Conservation (phyloP, 2,888 invertebrate genomes). For the Masnerella sp. region DNA sequence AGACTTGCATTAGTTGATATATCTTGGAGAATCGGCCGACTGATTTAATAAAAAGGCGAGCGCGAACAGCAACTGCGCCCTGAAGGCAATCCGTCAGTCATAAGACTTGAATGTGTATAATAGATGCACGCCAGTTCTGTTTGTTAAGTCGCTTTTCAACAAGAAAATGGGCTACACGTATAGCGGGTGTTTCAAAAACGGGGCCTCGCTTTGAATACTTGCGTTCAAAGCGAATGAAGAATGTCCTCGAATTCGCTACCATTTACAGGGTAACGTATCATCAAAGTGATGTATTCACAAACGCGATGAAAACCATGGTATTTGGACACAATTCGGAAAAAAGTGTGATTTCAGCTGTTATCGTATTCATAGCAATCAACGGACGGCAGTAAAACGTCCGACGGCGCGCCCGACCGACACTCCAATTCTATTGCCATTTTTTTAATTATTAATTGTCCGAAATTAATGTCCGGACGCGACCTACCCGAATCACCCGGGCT, state of each 20-base stretch:
- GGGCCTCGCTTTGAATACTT: constrained; percentile 27
- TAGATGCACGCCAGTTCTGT: constrained; percentile 54
- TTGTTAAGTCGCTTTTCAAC: constrained; percentile 59
- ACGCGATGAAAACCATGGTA: constrained; percentile 32
- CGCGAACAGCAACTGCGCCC: constrained; percentile 38
- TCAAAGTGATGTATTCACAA: constrained; percentile 37
- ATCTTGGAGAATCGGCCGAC: constrained; percentile 32
- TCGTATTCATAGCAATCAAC: constrained; percentile 10
- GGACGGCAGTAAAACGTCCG: no score
- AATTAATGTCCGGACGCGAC: constrained; percentile 12
- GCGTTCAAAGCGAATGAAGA: constrained; percentile 50
- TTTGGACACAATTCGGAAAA: constrained; percentile 21
- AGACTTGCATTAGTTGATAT: constrained; percentile 25
- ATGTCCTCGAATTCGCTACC: constrained; percentile 38
- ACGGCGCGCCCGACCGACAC: background rate
- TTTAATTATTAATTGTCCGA: constrained; percentile 15
- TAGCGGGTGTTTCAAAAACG: constrained; percentile 40
- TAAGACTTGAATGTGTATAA: constrained; percentile 54
- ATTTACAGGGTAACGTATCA: constrained; percentile 43
- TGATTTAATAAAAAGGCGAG: constrained; percentile 51
- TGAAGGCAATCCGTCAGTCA: constrained; percentile 47
- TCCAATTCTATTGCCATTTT: background rate
- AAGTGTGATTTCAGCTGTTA: constrained; percentile 17
- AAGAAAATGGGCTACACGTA: constrained; percentile 46
- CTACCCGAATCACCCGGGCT: background rate